Evolutionary conservation across 2,888 invertebrate genomes (phyloP).

Genomic region (Mechanitis mazaeus): DNA sequence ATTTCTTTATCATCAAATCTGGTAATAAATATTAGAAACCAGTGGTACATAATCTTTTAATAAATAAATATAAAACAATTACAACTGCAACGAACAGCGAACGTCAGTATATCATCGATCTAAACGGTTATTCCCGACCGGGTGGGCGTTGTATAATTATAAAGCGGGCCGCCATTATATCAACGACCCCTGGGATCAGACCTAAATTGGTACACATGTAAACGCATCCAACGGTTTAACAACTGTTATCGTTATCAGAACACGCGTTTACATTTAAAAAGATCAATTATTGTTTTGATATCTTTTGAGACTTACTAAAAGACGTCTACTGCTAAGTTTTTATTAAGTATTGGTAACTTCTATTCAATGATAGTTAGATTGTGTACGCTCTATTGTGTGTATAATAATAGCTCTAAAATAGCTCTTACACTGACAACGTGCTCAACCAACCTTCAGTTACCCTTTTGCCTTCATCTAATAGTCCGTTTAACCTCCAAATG

Average conservation of each 20-base stretch:
- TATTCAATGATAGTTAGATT: neutral
- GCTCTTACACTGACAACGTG: neutral
- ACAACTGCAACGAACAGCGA: neutral
- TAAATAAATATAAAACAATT: neutral
- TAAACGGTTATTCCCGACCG: neutral
- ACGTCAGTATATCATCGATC: neutral
- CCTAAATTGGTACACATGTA: slow-evolving; percentile 50
- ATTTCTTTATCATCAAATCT: no score
- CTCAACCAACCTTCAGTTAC: slow-evolving; percentile 1
- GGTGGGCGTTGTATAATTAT: slow-evolving; percentile 52
- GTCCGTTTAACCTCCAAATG: neutral
- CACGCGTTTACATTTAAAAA: slow-evolving; percentile 1
- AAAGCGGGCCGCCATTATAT: slow-evolving; percentile 49
- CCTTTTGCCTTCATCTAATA: slow-evolving; percentile 5
- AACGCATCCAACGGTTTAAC: slow-evolving; percentile 27
- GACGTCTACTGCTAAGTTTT: no score
- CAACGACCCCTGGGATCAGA: slow-evolving; percentile 39
- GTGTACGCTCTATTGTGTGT: neutral
- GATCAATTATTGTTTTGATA: no score
- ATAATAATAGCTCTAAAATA: slow-evolving; percentile 1
- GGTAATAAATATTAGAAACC: no score
- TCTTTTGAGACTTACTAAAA: no score
- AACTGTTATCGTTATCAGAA: slow-evolving; percentile 16
- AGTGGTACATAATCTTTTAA: no score
- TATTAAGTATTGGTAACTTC: neutral